These are phyloP conservation scores for Crotalus helleri DNA, from an alignment of 2,113 vertebrate species.

Conservation along the genomic window DNA sequence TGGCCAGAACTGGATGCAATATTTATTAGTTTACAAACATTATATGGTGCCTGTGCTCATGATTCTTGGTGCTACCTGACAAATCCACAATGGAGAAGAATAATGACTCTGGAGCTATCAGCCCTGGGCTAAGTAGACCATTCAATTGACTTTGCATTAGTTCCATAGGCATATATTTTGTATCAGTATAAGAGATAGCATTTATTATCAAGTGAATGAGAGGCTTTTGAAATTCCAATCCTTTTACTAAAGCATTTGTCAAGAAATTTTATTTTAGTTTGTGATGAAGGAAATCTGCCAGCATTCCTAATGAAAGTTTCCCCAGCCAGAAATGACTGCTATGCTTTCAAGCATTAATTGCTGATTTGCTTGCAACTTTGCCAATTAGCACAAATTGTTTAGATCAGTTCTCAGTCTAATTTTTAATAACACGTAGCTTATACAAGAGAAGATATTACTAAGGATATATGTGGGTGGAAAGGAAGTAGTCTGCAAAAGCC, in stretches of 20 bases:
- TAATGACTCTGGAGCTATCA: neutral
- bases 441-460: neutral
- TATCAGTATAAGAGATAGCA: neutral
- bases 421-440: conserved; percentile 21
- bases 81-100: neutral
- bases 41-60: neutral
- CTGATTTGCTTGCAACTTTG: conserved; percentile 13
- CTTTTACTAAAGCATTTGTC: conserved; percentile 20
- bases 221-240: conserved; percentile 45
- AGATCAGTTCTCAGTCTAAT: conserved; percentile 2
- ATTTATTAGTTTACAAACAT: neutral
- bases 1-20: neutral
- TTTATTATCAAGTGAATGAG: conserved; percentile 35
- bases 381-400: conserved; percentile 41
- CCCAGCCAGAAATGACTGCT: neutral
- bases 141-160: neutral
- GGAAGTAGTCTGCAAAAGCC: conserved; percentile 2
- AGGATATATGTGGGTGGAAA: neutral
- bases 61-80: neutral
- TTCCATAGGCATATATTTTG: neutral
- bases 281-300: conserved; percentile 5
- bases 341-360: neutral
- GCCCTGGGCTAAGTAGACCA: neutral
- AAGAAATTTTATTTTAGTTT: neutral
- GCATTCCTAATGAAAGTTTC: conserved; percentile 25